A percentile compares a stretch with the other conserved stretches of the same genome.
These are phyloP conservation scores for Tetramorium alpestre DNA, from an alignment of 1,140 invertebrate species.

Conservation along the genomic window DNA sequence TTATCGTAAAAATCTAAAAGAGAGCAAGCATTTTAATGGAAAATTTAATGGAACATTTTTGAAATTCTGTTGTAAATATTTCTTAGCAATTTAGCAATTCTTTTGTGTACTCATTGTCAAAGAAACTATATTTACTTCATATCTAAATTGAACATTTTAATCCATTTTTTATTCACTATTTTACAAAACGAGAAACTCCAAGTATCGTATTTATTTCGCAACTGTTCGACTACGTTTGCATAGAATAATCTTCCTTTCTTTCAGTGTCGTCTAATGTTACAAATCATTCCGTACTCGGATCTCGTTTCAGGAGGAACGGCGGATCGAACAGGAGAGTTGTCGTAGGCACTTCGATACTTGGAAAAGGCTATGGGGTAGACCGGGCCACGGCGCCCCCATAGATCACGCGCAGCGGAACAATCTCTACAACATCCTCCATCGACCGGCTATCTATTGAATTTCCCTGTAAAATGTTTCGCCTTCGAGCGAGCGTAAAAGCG, in stretches of 20 bases:
- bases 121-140: background rate
- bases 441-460: constrained; percentile 78
- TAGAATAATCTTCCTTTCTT: constrained; percentile 11
- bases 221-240: background rate
- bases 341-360: constrained; percentile 89
- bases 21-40: background rate
- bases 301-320: constrained; percentile 82
- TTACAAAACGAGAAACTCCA: background rate
- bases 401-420: constrained; percentile 81
- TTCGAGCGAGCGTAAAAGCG: constrained; percentile 20
- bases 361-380: constrained; percentile 89
- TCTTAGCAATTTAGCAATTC: background rate
- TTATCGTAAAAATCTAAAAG: background rate
- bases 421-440: constrained; percentile 82
- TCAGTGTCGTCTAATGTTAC: background rate
- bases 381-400: constrained; percentile 89
- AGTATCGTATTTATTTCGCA: background rate
- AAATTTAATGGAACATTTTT: background rate
- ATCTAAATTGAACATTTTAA: background rate
- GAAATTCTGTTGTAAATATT: background rate
- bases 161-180: background rate
- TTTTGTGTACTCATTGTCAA: background rate
- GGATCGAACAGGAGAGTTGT: constrained; percentile 87
- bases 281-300: constrained; percentile 26
- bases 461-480: constrained; percentile 6